These are phyloP conservation scores for Peromyscus polionotus DNA, from an alignment of 2,113 vertebrate genomes.

Conservation along the genomic window DNA sequence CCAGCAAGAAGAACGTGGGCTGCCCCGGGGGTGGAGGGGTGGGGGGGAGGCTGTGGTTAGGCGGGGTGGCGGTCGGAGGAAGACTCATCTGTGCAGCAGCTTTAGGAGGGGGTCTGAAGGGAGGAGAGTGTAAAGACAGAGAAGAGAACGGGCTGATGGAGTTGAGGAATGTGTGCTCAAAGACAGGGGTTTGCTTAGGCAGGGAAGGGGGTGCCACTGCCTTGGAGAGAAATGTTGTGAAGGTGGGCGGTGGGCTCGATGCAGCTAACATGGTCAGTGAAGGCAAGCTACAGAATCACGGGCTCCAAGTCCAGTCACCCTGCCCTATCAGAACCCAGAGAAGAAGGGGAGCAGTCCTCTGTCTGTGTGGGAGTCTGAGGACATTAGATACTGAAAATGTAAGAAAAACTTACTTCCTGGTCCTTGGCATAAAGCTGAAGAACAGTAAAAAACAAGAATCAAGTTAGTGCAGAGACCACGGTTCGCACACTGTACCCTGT, in stretches of 20 bases:
- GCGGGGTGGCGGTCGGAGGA: neutral
- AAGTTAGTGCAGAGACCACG: neutral
- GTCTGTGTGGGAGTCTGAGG: neutral
- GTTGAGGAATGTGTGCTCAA: neutral
- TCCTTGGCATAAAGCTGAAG: neutral
- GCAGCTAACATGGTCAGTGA: neutral
- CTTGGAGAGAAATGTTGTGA: neutral
- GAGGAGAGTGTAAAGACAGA: neutral
- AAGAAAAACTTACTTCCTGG: conserved; percentile 11
- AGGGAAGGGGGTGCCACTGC: neutral
- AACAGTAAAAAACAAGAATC: neutral
- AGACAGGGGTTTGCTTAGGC: neutral
- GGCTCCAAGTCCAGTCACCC: neutral
- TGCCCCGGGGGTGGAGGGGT: neutral
- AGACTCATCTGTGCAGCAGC: neutral
- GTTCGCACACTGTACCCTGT: neutral
- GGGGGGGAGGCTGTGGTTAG: neutral
- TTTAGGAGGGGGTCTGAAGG: neutral
- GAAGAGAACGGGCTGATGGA: neutral
- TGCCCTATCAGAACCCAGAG: neutral
- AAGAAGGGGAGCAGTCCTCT: neutral
- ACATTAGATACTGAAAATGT: conserved; percentile 12
- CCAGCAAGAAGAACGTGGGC: neutral
- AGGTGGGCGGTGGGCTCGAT: neutral
- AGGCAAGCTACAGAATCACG: neutral